Conservation (phyloP, 2,797 vertebrate species). For the Arrhamphus sclerolepis region DNA sequence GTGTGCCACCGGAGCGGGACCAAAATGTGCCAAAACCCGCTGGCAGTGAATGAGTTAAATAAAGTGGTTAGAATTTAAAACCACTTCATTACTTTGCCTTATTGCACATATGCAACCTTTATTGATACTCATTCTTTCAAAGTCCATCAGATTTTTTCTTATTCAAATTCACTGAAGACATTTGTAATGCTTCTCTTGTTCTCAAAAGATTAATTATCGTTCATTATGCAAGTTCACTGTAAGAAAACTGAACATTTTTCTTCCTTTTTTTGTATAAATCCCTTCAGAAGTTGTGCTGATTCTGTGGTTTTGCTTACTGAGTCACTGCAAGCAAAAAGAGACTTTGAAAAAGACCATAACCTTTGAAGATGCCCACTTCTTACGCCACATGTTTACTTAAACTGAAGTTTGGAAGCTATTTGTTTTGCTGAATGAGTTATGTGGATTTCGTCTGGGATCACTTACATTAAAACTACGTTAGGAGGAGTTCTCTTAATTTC, state of each 20-base stretch:
- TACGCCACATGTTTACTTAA: slow-evolving; percentile 1
- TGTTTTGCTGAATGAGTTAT: slow-evolving; percentile 5
- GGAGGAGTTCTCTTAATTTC: not conserved
- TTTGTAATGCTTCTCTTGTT: not conserved
- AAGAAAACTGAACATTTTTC: slow-evolving; percentile 3
- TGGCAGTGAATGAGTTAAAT: no score
- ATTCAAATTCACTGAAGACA: no score
- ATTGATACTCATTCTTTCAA: no score
- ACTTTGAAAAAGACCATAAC: slow-evolving; percentile 4
- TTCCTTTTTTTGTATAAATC: not conserved
- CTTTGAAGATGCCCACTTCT: slow-evolving; percentile 10
- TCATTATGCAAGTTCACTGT: not conserved
- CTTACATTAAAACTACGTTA: not conserved
- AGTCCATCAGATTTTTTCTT: no score
- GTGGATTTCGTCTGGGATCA: not conserved
- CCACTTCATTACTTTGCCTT: no score
- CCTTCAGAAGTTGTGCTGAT: not conserved
- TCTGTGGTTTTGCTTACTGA: not conserved
- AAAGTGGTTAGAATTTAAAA: no score
- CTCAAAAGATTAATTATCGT: not conserved
- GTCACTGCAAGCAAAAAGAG: not conserved
- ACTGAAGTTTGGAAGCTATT: slow-evolving; percentile 7
- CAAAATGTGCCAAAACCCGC: no score
- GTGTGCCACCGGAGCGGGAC: no score
- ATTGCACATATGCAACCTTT: no score